Percentiles rank a stretch among this genome's conserved stretches.
phyloP scores from a whole-genome alignment of 2,888 invertebrate species.

The Beris chalybata region DNA sequence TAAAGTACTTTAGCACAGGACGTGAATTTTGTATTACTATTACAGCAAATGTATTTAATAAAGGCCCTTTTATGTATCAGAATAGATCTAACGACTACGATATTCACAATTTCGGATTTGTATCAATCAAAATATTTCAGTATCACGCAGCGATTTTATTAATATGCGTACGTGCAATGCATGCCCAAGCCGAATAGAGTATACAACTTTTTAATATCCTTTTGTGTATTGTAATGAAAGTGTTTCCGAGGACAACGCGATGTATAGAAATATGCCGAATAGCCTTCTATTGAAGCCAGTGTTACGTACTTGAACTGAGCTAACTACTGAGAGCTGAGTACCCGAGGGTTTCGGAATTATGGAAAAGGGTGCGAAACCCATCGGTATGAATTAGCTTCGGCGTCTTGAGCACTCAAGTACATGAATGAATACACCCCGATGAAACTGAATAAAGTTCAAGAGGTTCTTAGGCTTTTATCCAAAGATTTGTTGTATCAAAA shows the following conservation, averaged over 20 bases:
- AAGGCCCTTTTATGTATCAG: no score
- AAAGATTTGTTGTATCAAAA: conserved; percentile 37
- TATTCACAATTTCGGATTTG: no score
- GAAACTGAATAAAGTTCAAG: conserved; percentile 34
- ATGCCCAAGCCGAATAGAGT: no score
- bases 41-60: no score
- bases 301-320: conserved; percentile 25
- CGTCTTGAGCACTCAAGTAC: conserved; percentile 36
- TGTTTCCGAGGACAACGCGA: conserved; percentile 5
- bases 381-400: conserved; percentile 33
- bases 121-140: no score
- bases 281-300: conserved; percentile 12
- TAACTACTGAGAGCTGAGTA: conserved; percentile 13
- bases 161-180: no score
- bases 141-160: no score
- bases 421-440: conserved; percentile 20
- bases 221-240: conserved; percentile 18
- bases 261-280: conserved; percentile 11
- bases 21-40: no score
- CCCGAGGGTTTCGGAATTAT: conserved; percentile 10
- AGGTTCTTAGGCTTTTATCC: conserved; percentile 34
- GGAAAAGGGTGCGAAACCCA: conserved; percentile 38
- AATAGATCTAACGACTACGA: no score
- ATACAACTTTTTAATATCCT: conserved; percentile 17
- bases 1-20: no score